Evolutionary conservation across 1,140 invertebrate genomes (phyloP), one percentile per base, ranked within the genome.

Genomic region (Drosophila santomea): DNA sequence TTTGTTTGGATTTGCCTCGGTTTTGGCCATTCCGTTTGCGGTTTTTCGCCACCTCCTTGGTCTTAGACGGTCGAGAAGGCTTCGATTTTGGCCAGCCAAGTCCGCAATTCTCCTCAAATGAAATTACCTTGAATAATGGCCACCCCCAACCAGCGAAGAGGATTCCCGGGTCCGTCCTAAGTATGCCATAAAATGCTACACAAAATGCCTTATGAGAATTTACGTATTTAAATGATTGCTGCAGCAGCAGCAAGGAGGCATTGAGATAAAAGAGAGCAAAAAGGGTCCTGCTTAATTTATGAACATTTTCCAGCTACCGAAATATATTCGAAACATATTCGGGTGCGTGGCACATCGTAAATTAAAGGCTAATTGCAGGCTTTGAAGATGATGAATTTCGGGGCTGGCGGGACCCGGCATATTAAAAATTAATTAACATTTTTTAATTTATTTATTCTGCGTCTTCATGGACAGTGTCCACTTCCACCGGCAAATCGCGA

Each of bases 361-460:
- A 86, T 86, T 88, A 86, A 86, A 88, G 79, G 82, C 75, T 88
- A 86, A 86, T 86, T 86, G 82, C 69, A 57, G 45, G 45, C 61
- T 73, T 86, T 86, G 83, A 86, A 86, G 82, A 82, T 88, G 71
- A 83, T 88, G 83, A 79, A 82, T 76, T 62, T 45, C 36, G 39
- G 39, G 20, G 48, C 38, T 39, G 44, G 36, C 41, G 64, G 51
- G 56, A 64, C 61, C 23, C 39, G 6, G 64, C 63, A 61, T 59
- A 88, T 88, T 86, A 79, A 88, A 86, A 86, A 86, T 86, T 83
- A 83, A 86, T 86, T 86, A 79, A 76, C 68, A 83, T 88, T 86
- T 72, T 50, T 88, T 77, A 79, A 88, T 86, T 73, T 77, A 76
- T 79, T 72, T 68, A 64, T 68, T 68, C 51, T 39, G 38, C n/a